Conservation (phyloP, 2,113 vertebrate species). For the Triplophysa tibetana region DNA sequence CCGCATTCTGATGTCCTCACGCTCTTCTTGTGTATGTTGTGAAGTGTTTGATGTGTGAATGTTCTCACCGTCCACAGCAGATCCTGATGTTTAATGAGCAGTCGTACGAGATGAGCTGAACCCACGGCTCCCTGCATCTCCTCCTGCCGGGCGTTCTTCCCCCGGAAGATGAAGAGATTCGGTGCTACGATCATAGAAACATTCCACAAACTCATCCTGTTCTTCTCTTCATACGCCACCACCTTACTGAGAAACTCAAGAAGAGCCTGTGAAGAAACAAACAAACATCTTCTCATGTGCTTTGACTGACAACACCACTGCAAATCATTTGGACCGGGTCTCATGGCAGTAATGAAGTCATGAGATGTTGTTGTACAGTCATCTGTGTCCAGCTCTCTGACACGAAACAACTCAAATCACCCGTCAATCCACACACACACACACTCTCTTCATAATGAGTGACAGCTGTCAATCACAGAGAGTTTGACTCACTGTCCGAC, state of each 20-base stretch:
- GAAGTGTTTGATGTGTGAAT: too few species aligned
- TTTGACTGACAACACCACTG: not conserved
- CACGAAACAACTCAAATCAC: too few species aligned
- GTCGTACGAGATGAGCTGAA: conserved; percentile 82
- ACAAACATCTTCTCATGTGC: not conserved
- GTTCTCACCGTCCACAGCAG: conserved; percentile 89
- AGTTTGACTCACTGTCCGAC: too few species aligned
- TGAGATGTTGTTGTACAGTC: too few species aligned
- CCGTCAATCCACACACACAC: too few species aligned
- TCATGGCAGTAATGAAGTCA: too few species aligned
- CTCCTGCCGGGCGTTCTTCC: conserved; percentile 80
- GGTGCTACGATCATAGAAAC: conserved; percentile 96
- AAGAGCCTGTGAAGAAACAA: conserved; percentile 75
- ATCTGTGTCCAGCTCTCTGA: too few species aligned
- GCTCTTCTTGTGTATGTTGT: too few species aligned
- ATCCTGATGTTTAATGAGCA: conserved; percentile 89
- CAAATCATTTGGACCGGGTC: too few species aligned
- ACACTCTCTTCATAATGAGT: too few species aligned
- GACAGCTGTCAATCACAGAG: too few species aligned
- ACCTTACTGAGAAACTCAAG: conserved; percentile 90
- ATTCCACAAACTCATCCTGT: conserved; percentile 95
- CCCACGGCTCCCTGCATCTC: conserved; percentile 85
- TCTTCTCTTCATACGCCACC: conserved; percentile 88
- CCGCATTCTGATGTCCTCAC: too few species aligned
- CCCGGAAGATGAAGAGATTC: conserved; percentile 86